These are phyloP conservation scores for Cynaeus angustus DNA, from an alignment of 2,888 invertebrate genomes.

Conservation along the genomic window DNA sequence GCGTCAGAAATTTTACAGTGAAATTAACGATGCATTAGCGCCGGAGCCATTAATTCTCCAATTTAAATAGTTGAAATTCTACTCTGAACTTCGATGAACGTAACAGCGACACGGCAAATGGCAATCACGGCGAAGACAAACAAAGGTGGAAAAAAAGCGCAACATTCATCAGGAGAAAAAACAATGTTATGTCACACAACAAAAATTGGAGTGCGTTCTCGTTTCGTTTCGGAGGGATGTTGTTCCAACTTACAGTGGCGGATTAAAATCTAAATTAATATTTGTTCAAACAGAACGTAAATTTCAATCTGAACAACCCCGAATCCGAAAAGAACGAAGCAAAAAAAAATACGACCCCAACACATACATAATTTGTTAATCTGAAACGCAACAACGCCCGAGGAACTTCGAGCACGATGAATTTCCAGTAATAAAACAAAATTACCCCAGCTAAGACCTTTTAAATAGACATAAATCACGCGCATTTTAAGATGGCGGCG, in stretches of 20 bases:
- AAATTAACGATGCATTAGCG: conserved; percentile 31
- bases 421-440: conserved; percentile 44
- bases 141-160: conserved; percentile 1
- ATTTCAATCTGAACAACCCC: conserved; percentile 21
- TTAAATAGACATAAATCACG: conserved; percentile 42
- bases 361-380: conserved; percentile 42
- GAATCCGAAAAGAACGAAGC: conserved; percentile 3
- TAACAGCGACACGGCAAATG: conserved; percentile 1
- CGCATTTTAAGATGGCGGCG: conserved; percentile 26
- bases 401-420: conserved; percentile 19
- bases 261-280: conserved; percentile 35
- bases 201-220: conserved; percentile 5
- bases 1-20: background rate
- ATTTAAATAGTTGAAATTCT: conserved; percentile 20
- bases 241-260: conserved; percentile 13
- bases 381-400: conserved; percentile 33
- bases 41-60: conserved; percentile 16
- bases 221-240: conserved; percentile 2
- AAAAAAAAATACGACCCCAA: conserved; percentile 20
- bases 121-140: background rate
- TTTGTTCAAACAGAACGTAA: conserved; percentile 29
- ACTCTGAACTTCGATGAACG: background rate
- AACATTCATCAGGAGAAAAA: conserved; percentile 4
- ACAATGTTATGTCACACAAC: conserved; percentile 1
- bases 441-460: conserved; percentile 38